Evolutionary conservation across 2,888 invertebrate species (phyloP), one percentile per base, ranked within the genome.

Genomic region (Zele albiditarsus): DNA sequence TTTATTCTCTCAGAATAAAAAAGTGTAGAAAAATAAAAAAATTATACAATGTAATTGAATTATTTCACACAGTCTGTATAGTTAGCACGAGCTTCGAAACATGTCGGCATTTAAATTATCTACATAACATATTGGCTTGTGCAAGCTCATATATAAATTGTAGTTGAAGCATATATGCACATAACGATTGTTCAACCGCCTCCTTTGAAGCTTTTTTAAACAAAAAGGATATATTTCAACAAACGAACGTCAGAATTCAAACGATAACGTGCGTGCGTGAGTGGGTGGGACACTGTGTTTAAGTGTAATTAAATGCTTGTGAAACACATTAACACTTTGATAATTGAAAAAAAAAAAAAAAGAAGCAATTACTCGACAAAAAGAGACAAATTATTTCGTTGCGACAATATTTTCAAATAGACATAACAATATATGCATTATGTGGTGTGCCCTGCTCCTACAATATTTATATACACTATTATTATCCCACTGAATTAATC

Each of bases 361-460:
- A 20, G 31, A 27, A 66, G 12, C 25, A 25, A 33, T 33, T 66
- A 10, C 23, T 14, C 66, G 42, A 66, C 23, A 46, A 10, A 42
- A 38, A 42, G 12, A 20, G 38, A 25, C 20, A 25, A 20, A 38
- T 20, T 25, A 2, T 33, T 46, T n/a, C 1, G 38, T 38, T 5
- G n/a, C 6, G 2, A 46, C 14, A 46, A 46, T 46, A 46, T 46
- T 46, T 46, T 16, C 4, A 1, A 46, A 46, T 46, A 46, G 2
- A 46, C 6, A n/a, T 46, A 38, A 38, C 38, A 38, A 38, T 10
- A 66, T 14, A 27, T 38, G 42, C 42, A 42, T 38, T 66, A 20
- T 14, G 66, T 42, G 66, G 66, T 66, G 66, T 66, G 66, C 66
- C 66, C 42, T 66, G 25, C 23, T 38, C 27, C n/a, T 28, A 62